Evolutionary conservation across 1,140 invertebrate species (phyloP).

Genomic region (Parapsyche elsis): DNA sequence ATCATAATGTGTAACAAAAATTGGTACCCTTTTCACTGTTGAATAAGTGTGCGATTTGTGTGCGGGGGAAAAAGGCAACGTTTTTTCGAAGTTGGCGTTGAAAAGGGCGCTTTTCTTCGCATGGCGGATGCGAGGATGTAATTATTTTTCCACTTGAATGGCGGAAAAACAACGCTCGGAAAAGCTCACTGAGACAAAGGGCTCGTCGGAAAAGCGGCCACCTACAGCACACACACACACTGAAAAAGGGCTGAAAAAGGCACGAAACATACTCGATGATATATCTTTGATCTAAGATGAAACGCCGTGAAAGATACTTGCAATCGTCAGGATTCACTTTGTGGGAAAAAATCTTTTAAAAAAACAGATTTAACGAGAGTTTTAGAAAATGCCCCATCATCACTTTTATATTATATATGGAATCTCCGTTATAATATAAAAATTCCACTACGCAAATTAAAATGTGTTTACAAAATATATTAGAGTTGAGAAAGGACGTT

Average conservation of each 20-base stretch:
- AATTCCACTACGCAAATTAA: too few relatives aligned
- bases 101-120: conserved; percentile 19
- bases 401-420: too few relatives aligned
- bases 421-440: too few relatives aligned
- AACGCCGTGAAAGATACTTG: neutral
- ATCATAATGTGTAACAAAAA: neutral
- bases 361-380: too few relatives aligned
- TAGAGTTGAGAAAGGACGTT: too few relatives aligned
- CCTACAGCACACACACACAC: neutral
- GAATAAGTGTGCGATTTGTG: neutral
- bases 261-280: neutral
- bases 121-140: conserved; percentile 22
- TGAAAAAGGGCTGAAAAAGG: neutral
- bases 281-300: neutral
- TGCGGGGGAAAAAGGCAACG: neutral
- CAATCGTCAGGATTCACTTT: too few relatives aligned
- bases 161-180: conserved; percentile 36
- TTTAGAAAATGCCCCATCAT: too few relatives aligned
- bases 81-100: neutral
- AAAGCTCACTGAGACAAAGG: conserved; percentile 19
- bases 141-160: conserved; percentile 42
- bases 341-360: too few relatives aligned
- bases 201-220: conserved; percentile 18
- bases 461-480: too few relatives aligned
- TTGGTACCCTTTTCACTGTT: neutral